A percentile compares a stretch with the other conserved stretches of the same genome.
Evolutionary conservation across 2,797 vertebrate genomes (phyloP).

Genomic region (Allobates femoralis): DNA sequence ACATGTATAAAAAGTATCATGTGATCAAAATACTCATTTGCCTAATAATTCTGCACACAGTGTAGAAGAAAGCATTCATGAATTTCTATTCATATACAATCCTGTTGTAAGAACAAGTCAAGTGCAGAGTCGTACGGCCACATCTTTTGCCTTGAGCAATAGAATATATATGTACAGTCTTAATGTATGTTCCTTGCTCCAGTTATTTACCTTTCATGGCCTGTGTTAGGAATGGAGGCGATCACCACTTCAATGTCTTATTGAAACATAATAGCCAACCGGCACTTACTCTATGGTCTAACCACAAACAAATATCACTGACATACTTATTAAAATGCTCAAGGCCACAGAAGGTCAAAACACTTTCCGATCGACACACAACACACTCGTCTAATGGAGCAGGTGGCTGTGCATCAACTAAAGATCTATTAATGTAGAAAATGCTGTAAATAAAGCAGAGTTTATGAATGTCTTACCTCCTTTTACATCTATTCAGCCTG

Average conservation of each 20-base stretch:
- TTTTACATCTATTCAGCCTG: constrained; percentile 34
- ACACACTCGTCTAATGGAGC: constrained; percentile 33
- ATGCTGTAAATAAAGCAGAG: constrained; percentile 18
- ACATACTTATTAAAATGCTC: constrained; percentile 25
- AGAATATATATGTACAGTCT: not conserved
- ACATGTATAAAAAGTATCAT: too few relatives aligned
- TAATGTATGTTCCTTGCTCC: not conserved
- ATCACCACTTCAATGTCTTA: not conserved
- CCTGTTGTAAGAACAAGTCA: not conserved
- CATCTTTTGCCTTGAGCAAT: not conserved
- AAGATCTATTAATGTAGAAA: constrained; percentile 46
- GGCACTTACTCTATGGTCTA: constrained; percentile 8
- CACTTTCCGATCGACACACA: constrained; percentile 11
- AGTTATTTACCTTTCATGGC: not conserved
- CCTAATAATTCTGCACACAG: too few relatives aligned
- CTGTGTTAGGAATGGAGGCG: not conserved
- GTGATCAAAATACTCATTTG: too few relatives aligned
- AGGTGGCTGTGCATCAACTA: constrained; percentile 32
- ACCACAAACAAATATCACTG: constrained; percentile 28
- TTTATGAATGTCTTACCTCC: not conserved
- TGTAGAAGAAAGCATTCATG: not conserved
- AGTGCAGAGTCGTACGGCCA: not conserved
- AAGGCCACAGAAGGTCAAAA: constrained; percentile 38
- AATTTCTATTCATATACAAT: not conserved
- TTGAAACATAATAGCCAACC: not conserved